Base-by-base conservation (phyloP, 2,888 invertebrate species). In the Scotopteryx bipunctaria region DNA sequence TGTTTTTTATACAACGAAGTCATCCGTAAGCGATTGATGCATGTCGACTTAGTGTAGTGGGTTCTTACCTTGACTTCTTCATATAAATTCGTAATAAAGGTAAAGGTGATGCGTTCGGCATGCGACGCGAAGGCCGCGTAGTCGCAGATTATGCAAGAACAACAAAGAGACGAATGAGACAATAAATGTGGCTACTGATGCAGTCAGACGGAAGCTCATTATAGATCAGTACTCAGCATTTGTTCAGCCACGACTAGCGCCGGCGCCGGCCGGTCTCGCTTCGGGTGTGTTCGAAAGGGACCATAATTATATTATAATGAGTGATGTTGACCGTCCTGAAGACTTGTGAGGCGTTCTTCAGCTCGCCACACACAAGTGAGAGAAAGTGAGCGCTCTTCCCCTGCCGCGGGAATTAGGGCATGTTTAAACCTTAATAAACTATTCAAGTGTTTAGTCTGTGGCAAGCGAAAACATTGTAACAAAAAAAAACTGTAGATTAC, bases 321-420 rank as follows among this genome's bases (percentile, higher is more conserved):
- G 59, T 43, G 14, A 83, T 83, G 83, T 59, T 82, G 51, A 81
- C 80, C 25, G 58, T 82, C 43, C 60, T 83, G 54, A 84, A 81
- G 63, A 62, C 75, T 25, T 78, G 76, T 63, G 83, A 83, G 59
- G 71, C 66, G 49, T 48, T 78, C 44, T 57, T 80, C 44, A 48
- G 37, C n/a, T 45, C 57, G 15, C 4, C 13, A 14, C n/a, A 6
- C 21, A 15, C 14, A 5, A 43, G 16, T n/a, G 32, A 29, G 17
- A 17, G 35, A 17, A 8, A 48, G 43, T 50, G 60, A 38, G 29
- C 33, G 15, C 5, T 13, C 35, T n/a, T n/a, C n/a, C n/a, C n/a
- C n/a, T n/a, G n/a, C n/a, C n/a, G n/a, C n/a, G n/a, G n/a, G n/a
- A n/a, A n/a, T n/a, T n/a, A n/a, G n/a, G n/a, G n/a, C n/a, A n/a